phyloP scores from a whole-genome alignment of 2,888 invertebrate genomes.

The Drosophila nigricruria region DNA sequence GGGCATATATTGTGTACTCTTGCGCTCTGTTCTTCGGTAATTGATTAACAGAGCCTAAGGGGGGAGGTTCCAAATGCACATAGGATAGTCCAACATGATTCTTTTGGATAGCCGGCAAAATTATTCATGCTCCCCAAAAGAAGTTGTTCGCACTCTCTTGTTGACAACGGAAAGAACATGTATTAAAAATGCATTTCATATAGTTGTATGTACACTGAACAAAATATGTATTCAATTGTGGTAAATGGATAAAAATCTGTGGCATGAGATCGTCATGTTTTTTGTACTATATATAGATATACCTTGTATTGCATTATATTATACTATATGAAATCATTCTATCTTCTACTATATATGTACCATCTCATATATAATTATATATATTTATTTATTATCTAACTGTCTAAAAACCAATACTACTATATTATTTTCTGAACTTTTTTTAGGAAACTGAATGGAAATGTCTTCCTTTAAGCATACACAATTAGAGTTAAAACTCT shows the following conservation, averaged over 20 bases:
- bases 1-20: constrained; percentile 30
- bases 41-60: constrained; percentile 34
- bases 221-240: not conserved
- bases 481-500: no score
- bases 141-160: constrained; percentile 6
- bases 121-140: not conserved
- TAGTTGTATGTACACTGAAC: not conserved
- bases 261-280: not conserved
- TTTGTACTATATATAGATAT: no score
- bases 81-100: not conserved
- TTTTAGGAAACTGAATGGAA: no score
- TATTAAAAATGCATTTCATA: not conserved
- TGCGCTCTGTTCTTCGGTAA: constrained; percentile 40
- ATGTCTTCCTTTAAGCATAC: no score
- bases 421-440: no score
- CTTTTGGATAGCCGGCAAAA: not conserved
- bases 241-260: not conserved
- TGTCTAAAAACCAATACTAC: no score
- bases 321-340: no score
- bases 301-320: no score
- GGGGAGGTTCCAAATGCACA: not conserved
- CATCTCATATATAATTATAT: no score
- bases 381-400: no score
- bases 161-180: not conserved
- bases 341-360: no score